phyloP scores from a whole-genome alignment of 2,113 vertebrate species.

The Meriones unguiculatus region DNA sequence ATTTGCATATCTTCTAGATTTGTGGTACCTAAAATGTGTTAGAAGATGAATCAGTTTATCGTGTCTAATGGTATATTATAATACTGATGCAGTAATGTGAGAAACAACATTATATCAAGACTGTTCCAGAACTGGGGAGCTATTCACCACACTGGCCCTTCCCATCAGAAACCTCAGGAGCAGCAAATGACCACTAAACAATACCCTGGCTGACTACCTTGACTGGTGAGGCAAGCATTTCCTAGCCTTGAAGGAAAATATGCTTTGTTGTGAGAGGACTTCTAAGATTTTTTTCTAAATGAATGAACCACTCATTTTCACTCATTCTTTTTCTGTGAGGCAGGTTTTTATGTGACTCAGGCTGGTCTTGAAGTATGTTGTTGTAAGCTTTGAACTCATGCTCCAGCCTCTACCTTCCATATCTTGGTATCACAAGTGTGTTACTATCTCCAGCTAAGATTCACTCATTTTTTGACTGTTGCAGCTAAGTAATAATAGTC shows the following conservation, averaged over 20 bases:
- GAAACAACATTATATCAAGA: not conserved
- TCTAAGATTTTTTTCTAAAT: constrained; percentile 30
- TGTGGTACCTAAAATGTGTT: constrained; percentile 6
- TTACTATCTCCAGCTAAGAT: not conserved
- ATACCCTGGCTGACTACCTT: not conserved
- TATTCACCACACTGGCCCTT: not conserved
- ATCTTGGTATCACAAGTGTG: not conserved
- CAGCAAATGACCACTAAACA: not conserved
- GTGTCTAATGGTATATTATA: constrained; percentile 35
- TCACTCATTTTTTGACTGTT: not conserved
- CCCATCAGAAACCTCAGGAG: constrained; percentile 16
- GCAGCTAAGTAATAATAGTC: not conserved
- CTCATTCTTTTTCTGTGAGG: not conserved
- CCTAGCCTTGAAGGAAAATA: constrained; percentile 45
- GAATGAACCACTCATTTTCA: not conserved
- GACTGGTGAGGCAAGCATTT: constrained; percentile 37
- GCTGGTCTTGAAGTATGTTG: not conserved
- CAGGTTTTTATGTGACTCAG: not conserved
- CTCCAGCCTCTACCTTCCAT: not conserved
- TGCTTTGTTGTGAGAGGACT: not conserved
- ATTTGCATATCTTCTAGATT: not conserved
- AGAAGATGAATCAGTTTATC: not conserved
- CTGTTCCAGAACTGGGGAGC: not conserved
- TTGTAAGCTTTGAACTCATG: not conserved
- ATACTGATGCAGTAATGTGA: not conserved